Percentiles rank a stretch among this genome's conserved stretches.
Conservation (phyloP, 2,113 vertebrate genomes). For the Spermophilus dauricus region DNA sequence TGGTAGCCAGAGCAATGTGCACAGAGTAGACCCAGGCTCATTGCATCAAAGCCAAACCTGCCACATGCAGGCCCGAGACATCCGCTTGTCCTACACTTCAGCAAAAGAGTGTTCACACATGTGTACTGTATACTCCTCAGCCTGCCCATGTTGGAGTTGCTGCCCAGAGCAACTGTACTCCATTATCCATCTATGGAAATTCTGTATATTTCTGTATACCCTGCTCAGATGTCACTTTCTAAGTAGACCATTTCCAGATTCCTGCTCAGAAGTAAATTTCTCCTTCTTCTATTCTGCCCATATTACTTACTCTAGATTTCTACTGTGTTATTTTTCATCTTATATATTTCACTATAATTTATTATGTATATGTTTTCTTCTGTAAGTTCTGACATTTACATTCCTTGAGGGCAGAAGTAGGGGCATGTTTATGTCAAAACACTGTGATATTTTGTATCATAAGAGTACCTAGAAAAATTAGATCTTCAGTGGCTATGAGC, state of each 20-base stretch:
- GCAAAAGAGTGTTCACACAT: not conserved
- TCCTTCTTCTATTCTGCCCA: not conserved
- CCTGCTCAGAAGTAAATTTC: not conserved
- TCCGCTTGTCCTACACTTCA: not conserved
- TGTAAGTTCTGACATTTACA: constrained; percentile 27
- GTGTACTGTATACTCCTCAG: not conserved
- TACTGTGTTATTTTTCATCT: not conserved
- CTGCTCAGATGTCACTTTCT: not conserved
- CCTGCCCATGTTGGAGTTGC: not conserved
- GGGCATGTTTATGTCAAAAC: not conserved
- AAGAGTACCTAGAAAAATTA: constrained; percentile 7
- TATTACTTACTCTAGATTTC: not conserved
- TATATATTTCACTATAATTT: not conserved
- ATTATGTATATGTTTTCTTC: not conserved
- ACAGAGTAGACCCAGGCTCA: not conserved
- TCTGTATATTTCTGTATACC: not conserved
- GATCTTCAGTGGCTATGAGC: not conserved
- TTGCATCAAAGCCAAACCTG: not conserved
- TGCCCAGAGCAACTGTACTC: not conserved
- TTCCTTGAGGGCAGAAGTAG: not conserved
- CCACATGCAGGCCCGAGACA: not conserved
- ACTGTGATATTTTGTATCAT: constrained; percentile 36
- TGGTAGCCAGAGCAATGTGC: not conserved
- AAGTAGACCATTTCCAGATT: not conserved
- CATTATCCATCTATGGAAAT: not conserved